Conservation (phyloP, 2,113 vertebrate species). For the Ramphastos sulfuratus region DNA sequence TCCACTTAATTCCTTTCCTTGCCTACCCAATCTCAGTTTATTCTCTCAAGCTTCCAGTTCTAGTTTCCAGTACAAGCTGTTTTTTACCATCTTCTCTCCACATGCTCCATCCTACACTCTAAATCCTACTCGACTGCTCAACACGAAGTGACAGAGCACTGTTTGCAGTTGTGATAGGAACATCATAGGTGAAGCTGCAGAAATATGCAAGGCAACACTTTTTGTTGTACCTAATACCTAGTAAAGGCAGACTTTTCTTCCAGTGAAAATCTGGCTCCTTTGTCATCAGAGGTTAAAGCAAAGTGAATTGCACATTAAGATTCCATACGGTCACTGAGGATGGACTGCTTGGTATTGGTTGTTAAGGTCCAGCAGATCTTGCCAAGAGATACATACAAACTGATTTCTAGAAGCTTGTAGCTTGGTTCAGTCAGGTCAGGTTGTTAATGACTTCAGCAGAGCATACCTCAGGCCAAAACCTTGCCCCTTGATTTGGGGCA, state of each 20-base stretch:
- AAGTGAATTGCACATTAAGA: background rate
- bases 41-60: background rate
- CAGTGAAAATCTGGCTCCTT: background rate
- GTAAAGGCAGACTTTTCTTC: background rate
- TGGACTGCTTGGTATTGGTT: background rate
- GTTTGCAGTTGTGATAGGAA: background rate
- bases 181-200: background rate
- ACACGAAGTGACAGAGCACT: background rate
- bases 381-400: background rate
- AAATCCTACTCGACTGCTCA: background rate
- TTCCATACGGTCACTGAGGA: background rate
- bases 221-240: background rate
- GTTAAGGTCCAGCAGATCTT: background rate
- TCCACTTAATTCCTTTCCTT: background rate
- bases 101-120: fast-evolving
- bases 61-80: background rate
- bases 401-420: background rate
- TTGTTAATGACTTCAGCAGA: background rate
- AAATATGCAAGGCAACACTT: background rate
- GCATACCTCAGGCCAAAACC: background rate
- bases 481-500: background rate
- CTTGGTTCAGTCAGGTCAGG: background rate
- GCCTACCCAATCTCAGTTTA: background rate
- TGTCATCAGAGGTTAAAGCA: background rate
- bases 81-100: background rate